A percentile compares a stretch with the other conserved stretches of the same genome.
These are phyloP conservation scores for Euwallacea fornicatus DNA, from an alignment of 1,140 invertebrate species.

Conservation along the genomic window DNA sequence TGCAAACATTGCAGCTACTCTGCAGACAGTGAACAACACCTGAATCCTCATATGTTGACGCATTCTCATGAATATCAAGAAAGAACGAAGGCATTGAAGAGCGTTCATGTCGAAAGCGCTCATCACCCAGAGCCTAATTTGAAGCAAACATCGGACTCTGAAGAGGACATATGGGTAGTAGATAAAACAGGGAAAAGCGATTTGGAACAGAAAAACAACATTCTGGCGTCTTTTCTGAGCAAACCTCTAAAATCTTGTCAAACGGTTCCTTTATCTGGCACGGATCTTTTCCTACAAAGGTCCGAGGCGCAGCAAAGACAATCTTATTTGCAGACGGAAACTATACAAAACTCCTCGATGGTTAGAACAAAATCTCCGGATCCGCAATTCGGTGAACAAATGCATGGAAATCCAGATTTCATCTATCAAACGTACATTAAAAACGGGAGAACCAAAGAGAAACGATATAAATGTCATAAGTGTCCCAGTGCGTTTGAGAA, in stretches of 20 bases:
- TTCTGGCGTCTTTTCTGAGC: conserved; percentile 38
- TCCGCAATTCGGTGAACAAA: conserved; percentile 66
- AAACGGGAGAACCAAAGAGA: conserved; percentile 73
- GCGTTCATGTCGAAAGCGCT: conserved; percentile 65
- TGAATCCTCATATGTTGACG: conserved; percentile 74
- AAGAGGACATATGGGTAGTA: conserved; percentile 56
- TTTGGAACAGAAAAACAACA: conserved; percentile 29
- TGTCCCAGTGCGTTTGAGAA: conserved; percentile 89
- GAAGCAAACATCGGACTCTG: conserved; percentile 55
- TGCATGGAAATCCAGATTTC: conserved; percentile 73
- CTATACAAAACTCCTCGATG: conserved; percentile 5
- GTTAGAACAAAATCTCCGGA: conserved; percentile 50
- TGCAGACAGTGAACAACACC: conserved; percentile 67
- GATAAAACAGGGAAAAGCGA: conserved; percentile 61
- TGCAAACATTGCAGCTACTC: conserved; percentile 81
- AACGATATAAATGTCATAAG: conserved; percentile 80
- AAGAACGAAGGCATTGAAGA: conserved; percentile 70
- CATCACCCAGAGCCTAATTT: conserved; percentile 61
- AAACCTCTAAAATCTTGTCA: conserved; percentile 50
- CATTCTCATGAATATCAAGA: conserved; percentile 82
- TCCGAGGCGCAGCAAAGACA: conserved; percentile 58
- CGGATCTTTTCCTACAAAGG: conserved; percentile 63
- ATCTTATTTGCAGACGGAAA: conserved; percentile 17
- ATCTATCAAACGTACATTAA: conserved; percentile 74
- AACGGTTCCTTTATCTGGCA: conserved; percentile 63